Percentiles rank a stretch among this genome's conserved stretches.
phyloP scores from a whole-genome alignment of 30 jellyfish, hydroid and myxozoan genomes.

The Aurelia sp. region DNA sequence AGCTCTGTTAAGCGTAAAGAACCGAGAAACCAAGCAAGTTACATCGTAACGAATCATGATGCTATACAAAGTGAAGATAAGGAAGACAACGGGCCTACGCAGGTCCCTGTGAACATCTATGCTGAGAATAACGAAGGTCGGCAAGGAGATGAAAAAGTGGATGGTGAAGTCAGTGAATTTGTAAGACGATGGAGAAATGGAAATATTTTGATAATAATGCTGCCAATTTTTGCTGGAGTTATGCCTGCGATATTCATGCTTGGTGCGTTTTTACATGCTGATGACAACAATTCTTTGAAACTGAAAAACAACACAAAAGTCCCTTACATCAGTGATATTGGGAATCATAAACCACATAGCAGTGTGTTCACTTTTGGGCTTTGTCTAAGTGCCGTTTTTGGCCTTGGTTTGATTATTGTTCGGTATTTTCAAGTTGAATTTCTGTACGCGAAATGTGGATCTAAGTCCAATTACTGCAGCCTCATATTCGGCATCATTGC shows the following conservation, averaged over 20 bases:
- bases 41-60: background rate
- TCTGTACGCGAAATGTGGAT: constrained; percentile 23
- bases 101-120: background rate
- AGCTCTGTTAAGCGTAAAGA: background rate
- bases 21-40: background rate
- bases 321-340: constrained; percentile 84
- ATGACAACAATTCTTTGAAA: background rate
- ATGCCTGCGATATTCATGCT: constrained; percentile 33
- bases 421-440: constrained; percentile 68
- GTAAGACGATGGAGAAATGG: constrained; percentile 31
- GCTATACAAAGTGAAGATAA: background rate
- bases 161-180: too few species aligned
- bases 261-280: constrained; percentile 41
- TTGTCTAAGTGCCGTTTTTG: constrained; percentile 46
- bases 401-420: constrained; percentile 35
- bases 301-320: constrained; percentile 31
- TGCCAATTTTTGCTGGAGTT: constrained; percentile 36
- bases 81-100: background rate
- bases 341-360: constrained; percentile 76
- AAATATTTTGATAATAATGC: constrained; percentile 11
- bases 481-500: constrained; percentile 33
- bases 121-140: too few species aligned
- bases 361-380: constrained; percentile 80
- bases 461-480: constrained; percentile 17
- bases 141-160: too few species aligned